These are phyloP conservation scores for Nothocercus julius DNA, from an alignment of 2,113 vertebrate species.

Conservation along the genomic window DNA sequence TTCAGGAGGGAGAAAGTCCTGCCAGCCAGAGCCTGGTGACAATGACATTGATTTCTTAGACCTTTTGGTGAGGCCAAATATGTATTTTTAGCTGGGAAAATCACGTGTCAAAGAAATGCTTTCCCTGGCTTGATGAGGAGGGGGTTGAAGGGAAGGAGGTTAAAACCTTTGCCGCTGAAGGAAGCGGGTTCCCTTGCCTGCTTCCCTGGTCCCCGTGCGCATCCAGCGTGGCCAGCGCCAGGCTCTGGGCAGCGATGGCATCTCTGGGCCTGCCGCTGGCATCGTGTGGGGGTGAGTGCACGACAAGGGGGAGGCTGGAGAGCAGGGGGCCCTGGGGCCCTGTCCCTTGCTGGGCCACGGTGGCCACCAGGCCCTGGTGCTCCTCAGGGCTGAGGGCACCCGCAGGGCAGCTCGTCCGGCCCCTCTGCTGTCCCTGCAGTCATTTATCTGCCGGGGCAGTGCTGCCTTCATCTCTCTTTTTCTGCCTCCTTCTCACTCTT, in stretches of 20 bases:
- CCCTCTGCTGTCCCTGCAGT: neutral
- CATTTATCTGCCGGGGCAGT: neutral
- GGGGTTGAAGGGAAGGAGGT: neutral
- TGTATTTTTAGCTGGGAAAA: slow-evolving; percentile 47
- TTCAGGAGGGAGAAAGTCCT: slow-evolving; percentile 25
- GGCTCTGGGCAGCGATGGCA: no score
- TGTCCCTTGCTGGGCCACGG: no score
- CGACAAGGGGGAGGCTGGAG: no score
- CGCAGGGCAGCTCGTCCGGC: neutral
- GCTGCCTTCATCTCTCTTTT: neutral
- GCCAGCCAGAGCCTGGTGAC: slow-evolving; percentile 34
- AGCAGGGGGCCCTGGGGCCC: neutral
- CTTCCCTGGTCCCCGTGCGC: neutral
- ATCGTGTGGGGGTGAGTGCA: no score
- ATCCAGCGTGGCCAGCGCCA: no score
- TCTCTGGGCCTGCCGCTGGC: no score
- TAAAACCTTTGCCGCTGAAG: neutral
- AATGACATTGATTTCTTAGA: slow-evolving; percentile 59
- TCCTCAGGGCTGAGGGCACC: neutral
- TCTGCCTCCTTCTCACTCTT: neutral
- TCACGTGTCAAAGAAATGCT: neutral
- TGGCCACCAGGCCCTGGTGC: no score
- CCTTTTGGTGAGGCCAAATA: slow-evolving; percentile 12
- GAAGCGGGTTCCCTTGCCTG: neutral
- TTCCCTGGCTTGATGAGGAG: neutral